Conservation (phyloP, 2,888 invertebrate genomes). For the Iphiclides podalirius region DNA sequence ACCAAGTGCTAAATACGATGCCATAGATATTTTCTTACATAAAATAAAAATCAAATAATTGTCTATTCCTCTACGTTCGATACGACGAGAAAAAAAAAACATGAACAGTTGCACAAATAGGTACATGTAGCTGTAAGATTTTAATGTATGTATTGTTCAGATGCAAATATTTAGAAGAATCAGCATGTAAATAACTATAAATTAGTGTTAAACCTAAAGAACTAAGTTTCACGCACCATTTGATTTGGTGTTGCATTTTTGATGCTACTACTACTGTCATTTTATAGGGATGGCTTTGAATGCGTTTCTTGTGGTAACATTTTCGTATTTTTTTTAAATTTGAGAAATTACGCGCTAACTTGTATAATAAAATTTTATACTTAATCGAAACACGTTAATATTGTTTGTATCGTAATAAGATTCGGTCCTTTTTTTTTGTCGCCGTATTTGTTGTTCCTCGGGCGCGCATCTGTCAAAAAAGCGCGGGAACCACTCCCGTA, state of each 20-base stretch:
- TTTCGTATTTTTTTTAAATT: too few species aligned
- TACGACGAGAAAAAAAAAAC: slow-evolving; percentile 35
- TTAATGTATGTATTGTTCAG: slow-evolving; percentile 79
- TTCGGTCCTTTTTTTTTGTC: too few species aligned
- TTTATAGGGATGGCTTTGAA: slow-evolving; percentile 48
- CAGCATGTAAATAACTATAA: slow-evolving; percentile 71
- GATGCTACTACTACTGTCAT: slow-evolving; percentile 46
- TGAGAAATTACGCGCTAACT: slow-evolving; percentile 29
- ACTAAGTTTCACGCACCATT: slow-evolving; percentile 47
- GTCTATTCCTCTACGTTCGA: slow-evolving; percentile 11
- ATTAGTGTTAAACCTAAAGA: slow-evolving; percentile 50
- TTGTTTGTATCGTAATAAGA: too few species aligned
- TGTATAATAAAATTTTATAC: slow-evolving; percentile 23
- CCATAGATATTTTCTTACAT: slow-evolving; percentile 44
- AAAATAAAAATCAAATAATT: slow-evolving; percentile 15
- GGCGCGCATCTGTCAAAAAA: slow-evolving; percentile 3
- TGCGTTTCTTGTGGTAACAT: slow-evolving; percentile 42
- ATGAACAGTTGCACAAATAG: slow-evolving; percentile 71
- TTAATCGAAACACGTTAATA: slow-evolving; percentile 17
- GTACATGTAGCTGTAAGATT: slow-evolving; percentile 65
- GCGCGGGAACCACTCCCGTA: not conserved
- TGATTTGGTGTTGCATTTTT: slow-evolving; percentile 61
- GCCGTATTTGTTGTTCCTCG: too few species aligned
- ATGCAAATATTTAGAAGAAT: slow-evolving; percentile 79
- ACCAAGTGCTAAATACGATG: slow-evolving; percentile 32